Evolutionary conservation across 2,113 vertebrate genomes (phyloP).

Genomic region (Grantiella picta): DNA sequence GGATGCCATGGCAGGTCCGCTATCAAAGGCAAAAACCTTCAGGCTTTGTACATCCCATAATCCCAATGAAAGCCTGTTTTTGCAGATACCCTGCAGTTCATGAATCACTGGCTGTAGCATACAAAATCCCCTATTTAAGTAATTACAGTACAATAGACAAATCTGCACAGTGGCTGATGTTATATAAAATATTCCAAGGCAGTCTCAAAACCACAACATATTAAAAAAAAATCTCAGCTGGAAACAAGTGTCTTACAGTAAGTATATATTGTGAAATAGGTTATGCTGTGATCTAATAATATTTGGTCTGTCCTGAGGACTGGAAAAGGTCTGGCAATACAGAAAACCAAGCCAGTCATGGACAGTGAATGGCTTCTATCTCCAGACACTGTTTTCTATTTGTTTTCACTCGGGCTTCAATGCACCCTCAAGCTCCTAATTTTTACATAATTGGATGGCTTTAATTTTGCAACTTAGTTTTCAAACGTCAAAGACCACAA

Average conservation of each 20-base stretch:
- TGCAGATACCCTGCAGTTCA: conserved; percentile 67
- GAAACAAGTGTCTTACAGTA: background rate
- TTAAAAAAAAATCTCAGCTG: background rate
- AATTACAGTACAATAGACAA: conserved; percentile 67
- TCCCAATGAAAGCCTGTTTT: conserved; percentile 68
- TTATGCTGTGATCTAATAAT: background rate
- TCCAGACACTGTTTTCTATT: background rate
- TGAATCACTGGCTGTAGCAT: conserved; percentile 68
- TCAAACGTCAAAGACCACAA: background rate
- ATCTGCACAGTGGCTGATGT: conserved; percentile 62
- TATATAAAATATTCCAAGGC: conserved; percentile 55
- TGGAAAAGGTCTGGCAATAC: background rate
- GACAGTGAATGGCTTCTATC: background rate
- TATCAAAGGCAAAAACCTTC: conserved; percentile 68
- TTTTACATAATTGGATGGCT: background rate
- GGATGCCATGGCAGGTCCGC: conserved; percentile 56
- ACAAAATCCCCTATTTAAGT: conserved; percentile 71
- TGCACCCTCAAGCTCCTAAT: background rate
- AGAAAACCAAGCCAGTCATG: background rate
- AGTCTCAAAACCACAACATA: conserved; percentile 5
- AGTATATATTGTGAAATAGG: background rate
- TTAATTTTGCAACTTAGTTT: background rate
- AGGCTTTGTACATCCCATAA: conserved; percentile 70
- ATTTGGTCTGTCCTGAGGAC: background rate
- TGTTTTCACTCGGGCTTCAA: background rate